phyloP scores from a whole-genome alignment of 2,888 invertebrate genomes.

The Lacanobia oleracea region DNA sequence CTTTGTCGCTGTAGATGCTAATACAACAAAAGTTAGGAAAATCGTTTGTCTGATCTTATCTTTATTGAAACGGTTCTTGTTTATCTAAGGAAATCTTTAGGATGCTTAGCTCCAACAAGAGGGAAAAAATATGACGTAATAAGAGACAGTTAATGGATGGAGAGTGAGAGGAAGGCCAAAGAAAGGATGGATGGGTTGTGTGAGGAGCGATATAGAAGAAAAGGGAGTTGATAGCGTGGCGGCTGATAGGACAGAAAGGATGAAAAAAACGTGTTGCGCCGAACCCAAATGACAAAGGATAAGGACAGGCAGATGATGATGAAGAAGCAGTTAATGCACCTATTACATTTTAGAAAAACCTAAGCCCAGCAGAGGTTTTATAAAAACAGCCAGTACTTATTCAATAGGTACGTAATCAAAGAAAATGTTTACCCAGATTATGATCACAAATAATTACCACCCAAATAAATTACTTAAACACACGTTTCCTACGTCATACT shows the following conservation, averaged over 20 bases:
- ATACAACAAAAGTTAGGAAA: background rate
- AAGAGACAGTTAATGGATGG: background rate
- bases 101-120: background rate
- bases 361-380: too few species aligned
- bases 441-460: background rate
- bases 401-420: background rate
- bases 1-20: background rate
- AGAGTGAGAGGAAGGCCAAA: too few species aligned
- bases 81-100: background rate
- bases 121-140: background rate
- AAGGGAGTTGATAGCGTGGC: too few species aligned
- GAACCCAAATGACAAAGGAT: too few species aligned
- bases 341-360: background rate
- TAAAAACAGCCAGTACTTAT: background rate
- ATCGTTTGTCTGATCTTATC: background rate
- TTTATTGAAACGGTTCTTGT: background rate
- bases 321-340: too few species aligned
- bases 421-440: background rate
- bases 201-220: too few species aligned
- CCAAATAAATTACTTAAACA: slow-evolving; percentile 18
- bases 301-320: too few species aligned
- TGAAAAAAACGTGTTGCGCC: too few species aligned
- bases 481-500: slow-evolving; percentile 53
- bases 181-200: too few species aligned
- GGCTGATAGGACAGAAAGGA: too few species aligned